Evolutionary conservation across 1,140 invertebrate genomes (phyloP).

Genomic region (Hyles vespertilio): DNA sequence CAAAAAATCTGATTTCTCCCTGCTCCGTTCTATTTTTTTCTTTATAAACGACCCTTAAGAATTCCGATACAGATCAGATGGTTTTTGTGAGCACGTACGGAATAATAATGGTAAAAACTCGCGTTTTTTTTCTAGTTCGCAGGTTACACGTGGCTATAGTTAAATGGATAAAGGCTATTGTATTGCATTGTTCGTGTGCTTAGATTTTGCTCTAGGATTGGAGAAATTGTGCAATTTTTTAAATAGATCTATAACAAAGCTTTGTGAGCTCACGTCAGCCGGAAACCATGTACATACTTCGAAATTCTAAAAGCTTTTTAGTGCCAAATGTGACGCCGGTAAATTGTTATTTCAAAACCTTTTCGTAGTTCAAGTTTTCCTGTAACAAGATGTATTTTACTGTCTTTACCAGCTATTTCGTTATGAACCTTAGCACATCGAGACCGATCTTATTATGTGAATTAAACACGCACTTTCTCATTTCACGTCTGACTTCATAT

Average conservation of each 20-base stretch:
- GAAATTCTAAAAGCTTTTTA: not conserved
- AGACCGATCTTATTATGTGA: too few relatives aligned
- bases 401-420: too few relatives aligned
- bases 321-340: not conserved
- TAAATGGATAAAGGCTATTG: constrained; percentile 33
- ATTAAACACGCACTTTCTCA: not conserved
- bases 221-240: too few relatives aligned
- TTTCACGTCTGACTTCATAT: constrained; percentile 3
- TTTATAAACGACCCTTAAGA: constrained; percentile 37
- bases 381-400: too few relatives aligned
- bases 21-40: constrained; percentile 39
- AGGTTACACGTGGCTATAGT: constrained; percentile 48
- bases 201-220: too few relatives aligned
- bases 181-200: constrained; percentile 31
- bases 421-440: too few relatives aligned
- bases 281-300: too few relatives aligned
- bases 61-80: constrained; percentile 51
- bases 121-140: constrained; percentile 45
- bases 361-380: too few relatives aligned
- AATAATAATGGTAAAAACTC: constrained; percentile 32
- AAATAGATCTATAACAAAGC: too few relatives aligned
- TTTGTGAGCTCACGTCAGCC: too few relatives aligned
- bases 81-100: constrained; percentile 49
- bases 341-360: too few relatives aligned
- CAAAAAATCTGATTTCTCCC: constrained; percentile 46